These are phyloP conservation scores for Gallinago jamesoni DNA, from an alignment of 2,113 vertebrate species.

Conservation along the genomic window DNA sequence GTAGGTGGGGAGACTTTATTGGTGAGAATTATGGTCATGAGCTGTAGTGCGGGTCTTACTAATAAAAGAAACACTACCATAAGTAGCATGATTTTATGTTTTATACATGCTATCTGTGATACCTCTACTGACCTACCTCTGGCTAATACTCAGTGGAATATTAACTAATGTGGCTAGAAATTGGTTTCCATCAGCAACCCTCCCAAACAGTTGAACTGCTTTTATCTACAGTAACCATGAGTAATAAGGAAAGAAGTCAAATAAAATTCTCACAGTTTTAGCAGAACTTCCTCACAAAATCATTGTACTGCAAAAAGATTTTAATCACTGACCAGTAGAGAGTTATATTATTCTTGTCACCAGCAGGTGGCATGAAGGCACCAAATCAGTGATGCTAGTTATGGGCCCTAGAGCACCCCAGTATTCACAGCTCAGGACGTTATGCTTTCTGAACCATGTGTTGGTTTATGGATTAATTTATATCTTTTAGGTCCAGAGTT, in stretches of 20 bases:
- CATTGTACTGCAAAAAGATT: neutral
- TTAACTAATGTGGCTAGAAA: neutral
- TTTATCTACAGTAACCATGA: neutral
- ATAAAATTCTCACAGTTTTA: neutral
- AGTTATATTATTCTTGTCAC: neutral
- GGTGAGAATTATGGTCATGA: neutral
- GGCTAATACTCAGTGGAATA: neutral
- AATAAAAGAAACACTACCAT: neutral
- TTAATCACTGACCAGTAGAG: neutral
- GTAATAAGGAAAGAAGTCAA: neutral
- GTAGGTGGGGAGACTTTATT: neutral
- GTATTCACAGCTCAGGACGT: neutral
- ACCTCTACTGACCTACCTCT: neutral
- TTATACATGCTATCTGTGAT: neutral
- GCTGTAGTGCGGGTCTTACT: neutral
- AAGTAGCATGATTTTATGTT: neutral
- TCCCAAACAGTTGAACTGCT: neutral
- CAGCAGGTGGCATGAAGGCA: neutral
- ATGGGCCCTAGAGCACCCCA: rapidly evolving
- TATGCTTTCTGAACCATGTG: neutral
- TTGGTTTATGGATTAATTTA: neutral
- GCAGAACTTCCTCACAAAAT: neutral
- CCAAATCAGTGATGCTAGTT: neutral
- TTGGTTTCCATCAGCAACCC: neutral
- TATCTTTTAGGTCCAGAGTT: neutral